Evolutionary conservation across 2,797 vertebrate genomes (phyloP).

Genomic region (Podargus strigoides): DNA sequence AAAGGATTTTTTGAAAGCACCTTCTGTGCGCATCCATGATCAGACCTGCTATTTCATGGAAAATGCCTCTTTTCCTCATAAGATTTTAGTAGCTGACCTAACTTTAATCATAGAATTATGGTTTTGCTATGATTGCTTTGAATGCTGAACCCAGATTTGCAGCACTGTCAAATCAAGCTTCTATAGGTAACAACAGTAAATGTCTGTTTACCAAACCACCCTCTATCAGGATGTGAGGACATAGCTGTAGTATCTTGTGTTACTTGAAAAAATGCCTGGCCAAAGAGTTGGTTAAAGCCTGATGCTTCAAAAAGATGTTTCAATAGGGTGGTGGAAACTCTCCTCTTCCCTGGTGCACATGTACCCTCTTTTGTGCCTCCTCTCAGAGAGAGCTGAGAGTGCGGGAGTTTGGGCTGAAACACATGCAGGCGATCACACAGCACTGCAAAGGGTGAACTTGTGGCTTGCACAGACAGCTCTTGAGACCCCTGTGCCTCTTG

Average conservation of each 20-base stretch:
- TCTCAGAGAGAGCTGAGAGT: background rate
- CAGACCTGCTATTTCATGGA: background rate
- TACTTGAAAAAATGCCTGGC: background rate
- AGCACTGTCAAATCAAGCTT: background rate
- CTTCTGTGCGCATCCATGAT: background rate
- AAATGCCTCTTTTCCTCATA: background rate
- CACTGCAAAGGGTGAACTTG: background rate
- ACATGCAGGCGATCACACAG: background rate
- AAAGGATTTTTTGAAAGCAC: background rate
- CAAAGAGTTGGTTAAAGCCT: background rate
- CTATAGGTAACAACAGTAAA: background rate
- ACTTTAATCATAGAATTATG: background rate
- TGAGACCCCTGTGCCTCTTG: background rate
- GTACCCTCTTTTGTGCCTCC: background rate
- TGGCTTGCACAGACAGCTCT: background rate
- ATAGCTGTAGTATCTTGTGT: background rate
- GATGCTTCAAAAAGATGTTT: background rate
- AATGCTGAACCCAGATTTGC: background rate
- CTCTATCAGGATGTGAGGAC: background rate
- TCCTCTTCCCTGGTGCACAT: background rate
- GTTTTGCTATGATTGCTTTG: background rate
- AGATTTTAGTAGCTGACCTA: background rate
- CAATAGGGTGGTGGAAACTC: background rate
- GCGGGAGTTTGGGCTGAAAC: background rate
- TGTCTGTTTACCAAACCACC: background rate